Base-by-base conservation (phyloP, 2,888 invertebrate species). In the Metopia argyrocephala region DNA sequence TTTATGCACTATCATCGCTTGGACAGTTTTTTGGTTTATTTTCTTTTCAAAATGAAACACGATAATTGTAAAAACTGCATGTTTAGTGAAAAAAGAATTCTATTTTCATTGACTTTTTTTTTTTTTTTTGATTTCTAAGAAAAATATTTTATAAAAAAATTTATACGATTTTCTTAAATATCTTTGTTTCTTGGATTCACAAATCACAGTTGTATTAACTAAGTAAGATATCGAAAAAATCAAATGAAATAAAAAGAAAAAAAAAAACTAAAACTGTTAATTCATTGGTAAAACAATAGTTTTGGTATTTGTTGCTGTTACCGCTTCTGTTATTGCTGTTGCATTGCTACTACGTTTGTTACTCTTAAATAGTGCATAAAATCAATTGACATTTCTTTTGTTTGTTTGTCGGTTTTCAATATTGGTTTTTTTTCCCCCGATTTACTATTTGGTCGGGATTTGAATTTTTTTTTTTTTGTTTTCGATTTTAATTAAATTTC, bases 341-440 rank as follows among this genome's bases (percentile, higher is more conserved):
- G 31, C 46, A 20, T 15, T 20, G 59, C 52, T 66, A 38, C 5
- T 65, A 70, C 57, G 20, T 45, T 45, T 56, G 52, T 46, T 80
- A 50, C 76, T 78, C 65, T 57, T 50, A 87, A 88, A 84, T 88
- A 86, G 87, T 86, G 87, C 87, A 88, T 84, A 88, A 88, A 88
- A 87, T 88, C 88, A 86, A 87, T 87, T 88, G 87, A 86, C 86
- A 88, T 85, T 86, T 85, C 86, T 87, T 87, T 85, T 69, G 68
- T 80, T 73, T 68, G 82, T 83, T 78, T 79, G 71, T 78, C 79
- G 48, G n/a, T 46, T 71, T 76, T 46, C 15, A 18, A 27, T 62
- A 21, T n/a, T 59, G n/a, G 50, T 12, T 52, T n/a, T n/a, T n/a
- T n/a, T n/a, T n/a, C n/a, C n/a, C n/a, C n/a, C 27, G 46, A 20